These are phyloP conservation scores for Capitella teleta DNA, from an alignment of 1,140 invertebrate genomes.

Conservation along the genomic window DNA sequence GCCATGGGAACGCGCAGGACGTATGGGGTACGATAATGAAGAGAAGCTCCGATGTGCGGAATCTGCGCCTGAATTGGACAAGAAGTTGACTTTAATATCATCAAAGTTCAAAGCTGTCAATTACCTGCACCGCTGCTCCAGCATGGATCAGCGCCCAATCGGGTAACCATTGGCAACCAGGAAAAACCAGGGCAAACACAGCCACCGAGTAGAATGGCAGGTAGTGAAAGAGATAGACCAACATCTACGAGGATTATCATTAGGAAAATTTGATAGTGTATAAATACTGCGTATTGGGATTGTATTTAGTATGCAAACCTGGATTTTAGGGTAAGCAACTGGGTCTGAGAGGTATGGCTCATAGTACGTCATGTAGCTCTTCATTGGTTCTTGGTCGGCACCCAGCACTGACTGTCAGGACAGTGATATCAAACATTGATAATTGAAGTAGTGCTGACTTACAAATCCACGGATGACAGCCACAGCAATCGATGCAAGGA, in stretches of 20 bases:
- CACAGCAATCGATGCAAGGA: constrained; percentile 15
- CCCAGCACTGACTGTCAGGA: constrained; percentile 24
- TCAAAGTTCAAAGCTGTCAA: background rate
- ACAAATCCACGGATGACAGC: constrained; percentile 22
- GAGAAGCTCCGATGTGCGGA: constrained; percentile 22
- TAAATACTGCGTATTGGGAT: background rate
- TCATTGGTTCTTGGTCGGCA: constrained; percentile 13
- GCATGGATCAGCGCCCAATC: constrained; percentile 28
- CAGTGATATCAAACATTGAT: background rate
- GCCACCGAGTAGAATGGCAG: constrained; percentile 19
- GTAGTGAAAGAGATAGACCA: constrained; percentile 23
- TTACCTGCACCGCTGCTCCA: constrained; percentile 28
- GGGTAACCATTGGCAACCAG: constrained; percentile 19
- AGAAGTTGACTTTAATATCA: background rate
- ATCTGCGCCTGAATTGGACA: constrained; percentile 21
- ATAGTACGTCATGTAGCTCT: constrained; percentile 16
- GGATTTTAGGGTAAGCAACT: constrained; percentile 19
- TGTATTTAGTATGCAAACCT: constrained; percentile 15
- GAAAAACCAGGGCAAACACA: constrained; percentile 18
- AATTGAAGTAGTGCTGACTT: constrained; percentile 10
- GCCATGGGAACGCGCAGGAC: constrained; percentile 19
- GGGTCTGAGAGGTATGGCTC: constrained; percentile 27
- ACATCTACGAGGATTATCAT: constrained; percentile 15
- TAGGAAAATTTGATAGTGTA: background rate
- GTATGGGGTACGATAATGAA: constrained; percentile 23